phyloP scores from a whole-genome alignment of 2,113 vertebrate genomes.

The Charina bottae region DNA sequence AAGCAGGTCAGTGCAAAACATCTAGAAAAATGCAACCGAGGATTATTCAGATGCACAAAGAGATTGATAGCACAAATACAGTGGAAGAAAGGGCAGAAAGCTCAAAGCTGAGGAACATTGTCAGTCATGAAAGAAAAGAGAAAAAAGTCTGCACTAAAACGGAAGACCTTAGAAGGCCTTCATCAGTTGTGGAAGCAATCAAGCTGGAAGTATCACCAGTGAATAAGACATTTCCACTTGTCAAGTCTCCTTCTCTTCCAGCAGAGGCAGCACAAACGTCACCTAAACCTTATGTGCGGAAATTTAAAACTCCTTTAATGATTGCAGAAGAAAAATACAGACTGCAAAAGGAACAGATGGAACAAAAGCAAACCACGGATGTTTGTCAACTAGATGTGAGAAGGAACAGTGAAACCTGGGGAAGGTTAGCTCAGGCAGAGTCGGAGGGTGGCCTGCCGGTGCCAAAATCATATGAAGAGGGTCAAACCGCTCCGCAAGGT shows the following conservation, averaged over 20 bases:
- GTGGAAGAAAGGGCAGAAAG: slow-evolving; percentile 31
- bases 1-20: slow-evolving; percentile 61
- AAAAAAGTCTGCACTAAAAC: slow-evolving; percentile 16
- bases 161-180: slow-evolving; percentile 39
- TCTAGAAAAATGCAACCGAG: slow-evolving; percentile 35
- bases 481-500: neutral
- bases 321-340: slow-evolving; percentile 87
- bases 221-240: slow-evolving; percentile 63
- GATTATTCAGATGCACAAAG: slow-evolving; percentile 30
- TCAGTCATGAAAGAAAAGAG: slow-evolving; percentile 39
- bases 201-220: slow-evolving; percentile 55
- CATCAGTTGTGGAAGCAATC: slow-evolving; percentile 8
- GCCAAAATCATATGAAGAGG: slow-evolving; percentile 30
- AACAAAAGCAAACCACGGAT: slow-evolving; percentile 67
- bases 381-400: slow-evolving; percentile 31
- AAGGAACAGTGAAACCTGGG: slow-evolving; percentile 41
- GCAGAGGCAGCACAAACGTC: slow-evolving; percentile 68
- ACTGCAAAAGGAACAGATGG: slow-evolving; percentile 77
- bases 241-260: slow-evolving; percentile 80
- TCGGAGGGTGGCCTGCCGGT: slow-evolving; percentile 45
- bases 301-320: slow-evolving; percentile 90
- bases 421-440: slow-evolving; percentile 51
- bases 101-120: neutral
- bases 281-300: slow-evolving; percentile 79
- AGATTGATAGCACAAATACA: slow-evolving; percentile 19